Evolutionary conservation across 2,113 vertebrate genomes (phyloP).

Genomic region (Megaceryle maxima): DNA sequence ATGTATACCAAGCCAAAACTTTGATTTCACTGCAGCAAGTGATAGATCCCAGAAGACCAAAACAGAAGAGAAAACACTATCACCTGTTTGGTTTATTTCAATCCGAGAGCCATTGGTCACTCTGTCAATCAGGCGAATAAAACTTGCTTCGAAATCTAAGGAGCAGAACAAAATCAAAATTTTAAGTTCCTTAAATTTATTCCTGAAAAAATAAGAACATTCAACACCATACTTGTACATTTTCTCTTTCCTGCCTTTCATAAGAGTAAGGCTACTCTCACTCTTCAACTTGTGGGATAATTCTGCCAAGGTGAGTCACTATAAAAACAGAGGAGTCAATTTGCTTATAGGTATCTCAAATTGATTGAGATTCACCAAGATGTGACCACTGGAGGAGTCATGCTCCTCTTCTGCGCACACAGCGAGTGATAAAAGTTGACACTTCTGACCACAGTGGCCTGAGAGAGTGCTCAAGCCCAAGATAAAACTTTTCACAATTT

Average conservation of each 20-base stretch:
- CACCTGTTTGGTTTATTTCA: conserved; percentile 98
- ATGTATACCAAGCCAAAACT: neutral
- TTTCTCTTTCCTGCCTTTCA: neutral
- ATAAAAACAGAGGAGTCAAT: neutral
- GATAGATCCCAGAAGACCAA: neutral
- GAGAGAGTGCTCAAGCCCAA: neutral
- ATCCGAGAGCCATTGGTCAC: conserved; percentile 94
- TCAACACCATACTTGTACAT: neutral
- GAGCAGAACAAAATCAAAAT: neutral
- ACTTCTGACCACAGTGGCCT: neutral
- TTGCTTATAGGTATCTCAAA: neutral
- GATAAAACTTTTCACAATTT: neutral
- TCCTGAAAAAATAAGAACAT: neutral
- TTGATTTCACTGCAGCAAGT: neutral
- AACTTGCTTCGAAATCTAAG: conserved; percentile 96
- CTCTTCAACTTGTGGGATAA: neutral
- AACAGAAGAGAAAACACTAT: neutral
- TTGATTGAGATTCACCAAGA: neutral
- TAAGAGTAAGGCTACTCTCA: neutral
- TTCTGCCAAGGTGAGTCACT: neutral
- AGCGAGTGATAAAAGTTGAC: neutral
- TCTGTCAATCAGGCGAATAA: conserved; percentile 94
- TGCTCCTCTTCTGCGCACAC: neutral
- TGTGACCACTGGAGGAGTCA: neutral
- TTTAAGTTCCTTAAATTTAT: neutral